Percentiles rank a stretch among this genome's conserved stretches.
Conservation (phyloP, 2,888 invertebrate genomes). For the Phalera bucephala region DNA sequence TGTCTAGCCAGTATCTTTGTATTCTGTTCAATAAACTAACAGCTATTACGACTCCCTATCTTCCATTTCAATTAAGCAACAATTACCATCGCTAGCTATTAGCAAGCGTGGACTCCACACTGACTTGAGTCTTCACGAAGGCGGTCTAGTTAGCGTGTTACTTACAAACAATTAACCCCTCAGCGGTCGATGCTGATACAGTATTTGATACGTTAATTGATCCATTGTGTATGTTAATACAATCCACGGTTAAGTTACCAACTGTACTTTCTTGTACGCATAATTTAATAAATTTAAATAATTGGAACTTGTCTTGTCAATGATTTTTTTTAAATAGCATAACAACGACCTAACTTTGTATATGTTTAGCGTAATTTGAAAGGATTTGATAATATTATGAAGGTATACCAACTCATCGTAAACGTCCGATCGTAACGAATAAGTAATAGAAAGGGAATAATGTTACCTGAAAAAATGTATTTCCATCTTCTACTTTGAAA, state of each 20-base stretch:
- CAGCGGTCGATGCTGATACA: conserved; percentile 23
- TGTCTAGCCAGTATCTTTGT: too few species aligned
- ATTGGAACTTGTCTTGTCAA: too few species aligned
- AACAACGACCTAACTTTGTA: too few species aligned
- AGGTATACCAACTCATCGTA: too few species aligned
- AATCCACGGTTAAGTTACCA: conserved; percentile 10
- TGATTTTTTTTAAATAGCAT: too few species aligned
- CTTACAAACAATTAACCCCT: conserved; percentile 65
- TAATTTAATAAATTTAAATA: conserved; percentile 8
- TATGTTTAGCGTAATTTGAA: too few species aligned
- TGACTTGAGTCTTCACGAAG: conserved; percentile 34
- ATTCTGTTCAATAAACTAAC: too few species aligned
- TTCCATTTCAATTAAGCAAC: conserved; percentile 44
- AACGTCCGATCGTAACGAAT: too few species aligned
- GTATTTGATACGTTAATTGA: conserved; percentile 40
- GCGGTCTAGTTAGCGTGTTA: conserved; percentile 61
- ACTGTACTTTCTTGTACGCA: conserved; percentile 11
- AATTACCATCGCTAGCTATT: conserved; percentile 36
- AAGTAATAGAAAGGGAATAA: too few species aligned
- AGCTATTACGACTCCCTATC: conserved; percentile 20
- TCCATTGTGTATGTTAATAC: conserved; percentile 29
- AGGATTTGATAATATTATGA: too few species aligned
- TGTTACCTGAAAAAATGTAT: too few species aligned
- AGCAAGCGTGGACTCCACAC: conserved; percentile 22
- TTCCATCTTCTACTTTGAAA: too few species aligned